Conservation (phyloP, 2,888 invertebrate species). For the Acanthoscelides obtectus region DNA sequence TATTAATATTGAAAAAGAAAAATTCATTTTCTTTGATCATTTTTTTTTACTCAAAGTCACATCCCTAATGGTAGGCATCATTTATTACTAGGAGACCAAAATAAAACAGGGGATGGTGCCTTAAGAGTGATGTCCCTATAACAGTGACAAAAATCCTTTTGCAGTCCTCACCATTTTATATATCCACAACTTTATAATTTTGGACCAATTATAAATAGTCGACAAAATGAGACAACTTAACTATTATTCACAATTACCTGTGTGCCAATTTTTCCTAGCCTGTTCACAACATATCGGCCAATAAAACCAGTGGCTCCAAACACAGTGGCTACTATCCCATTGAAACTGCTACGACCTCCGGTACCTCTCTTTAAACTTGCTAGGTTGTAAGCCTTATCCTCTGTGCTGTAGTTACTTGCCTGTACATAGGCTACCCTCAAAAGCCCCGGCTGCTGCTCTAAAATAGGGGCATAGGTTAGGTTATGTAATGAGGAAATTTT, state of each 20-base stretch:
- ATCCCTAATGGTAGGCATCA: too few species aligned
- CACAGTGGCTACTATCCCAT: slow-evolving; percentile 96
- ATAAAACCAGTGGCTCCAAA: slow-evolving; percentile 90
- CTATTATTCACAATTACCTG: slow-evolving; percentile 55
- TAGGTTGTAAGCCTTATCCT: slow-evolving; percentile 54
- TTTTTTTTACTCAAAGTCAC: too few species aligned
- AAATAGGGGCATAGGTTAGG: slow-evolving; percentile 24
- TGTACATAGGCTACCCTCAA: slow-evolving; percentile 39
- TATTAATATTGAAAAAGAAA: too few species aligned
- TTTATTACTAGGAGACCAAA: too few species aligned
- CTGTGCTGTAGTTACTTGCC: slow-evolving; percentile 51
- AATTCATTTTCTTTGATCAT: too few species aligned
- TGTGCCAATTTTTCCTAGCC: slow-evolving; percentile 80
- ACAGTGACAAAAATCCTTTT: too few species aligned
- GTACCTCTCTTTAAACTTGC: slow-evolving; percentile 75
- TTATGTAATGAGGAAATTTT: slow-evolving; percentile 22
- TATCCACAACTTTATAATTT: too few species aligned
- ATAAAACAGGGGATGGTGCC: too few species aligned
- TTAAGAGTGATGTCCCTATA: too few species aligned
- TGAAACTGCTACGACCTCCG: slow-evolving; percentile 93
- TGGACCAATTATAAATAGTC: too few species aligned
- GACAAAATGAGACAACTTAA: too few species aligned
- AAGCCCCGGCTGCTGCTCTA: slow-evolving; percentile 38
- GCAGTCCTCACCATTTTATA: too few species aligned
- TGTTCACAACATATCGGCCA: slow-evolving; percentile 83